These are phyloP conservation scores for Onychostruthus taczanowskii DNA, from an alignment of 2,113 vertebrate genomes.

Conservation along the genomic window DNA sequence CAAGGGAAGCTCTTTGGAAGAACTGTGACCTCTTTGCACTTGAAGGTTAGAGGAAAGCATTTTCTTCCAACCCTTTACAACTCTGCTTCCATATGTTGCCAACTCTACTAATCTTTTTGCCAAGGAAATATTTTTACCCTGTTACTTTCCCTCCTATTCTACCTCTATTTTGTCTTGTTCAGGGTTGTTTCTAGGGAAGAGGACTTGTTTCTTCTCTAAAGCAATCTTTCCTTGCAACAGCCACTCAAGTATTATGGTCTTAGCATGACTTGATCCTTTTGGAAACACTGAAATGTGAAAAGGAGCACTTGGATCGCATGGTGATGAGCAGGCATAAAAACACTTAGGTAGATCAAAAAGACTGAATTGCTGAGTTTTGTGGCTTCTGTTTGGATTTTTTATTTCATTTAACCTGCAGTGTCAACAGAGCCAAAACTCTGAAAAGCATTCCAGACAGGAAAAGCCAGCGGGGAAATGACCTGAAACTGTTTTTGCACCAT, in stretches of 20 bases:
- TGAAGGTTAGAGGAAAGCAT: background rate
- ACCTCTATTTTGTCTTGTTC: background rate
- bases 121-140: background rate
- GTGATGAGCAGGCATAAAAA: constrained; percentile 24
- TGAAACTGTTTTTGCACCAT: background rate
- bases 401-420: constrained; percentile 7
- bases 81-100: background rate
- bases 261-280: background rate
- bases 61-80: background rate
- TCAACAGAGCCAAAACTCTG: constrained; percentile 22
- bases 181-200: background rate
- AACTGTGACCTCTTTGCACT: background rate
- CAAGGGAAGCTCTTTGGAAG: constrained; percentile 10
- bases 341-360: background rate
- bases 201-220: background rate
- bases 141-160: background rate
- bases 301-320: background rate
- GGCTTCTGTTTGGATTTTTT: constrained; percentile 35
- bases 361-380: background rate
- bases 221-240: background rate
- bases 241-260: background rate
- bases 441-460: background rate
- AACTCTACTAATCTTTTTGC: background rate
- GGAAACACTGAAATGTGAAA: background rate
- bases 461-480: constrained; percentile 1